Evolutionary conservation across 2,888 invertebrate species (phyloP).

Genomic region (Bugulina stolonifera): DNA sequence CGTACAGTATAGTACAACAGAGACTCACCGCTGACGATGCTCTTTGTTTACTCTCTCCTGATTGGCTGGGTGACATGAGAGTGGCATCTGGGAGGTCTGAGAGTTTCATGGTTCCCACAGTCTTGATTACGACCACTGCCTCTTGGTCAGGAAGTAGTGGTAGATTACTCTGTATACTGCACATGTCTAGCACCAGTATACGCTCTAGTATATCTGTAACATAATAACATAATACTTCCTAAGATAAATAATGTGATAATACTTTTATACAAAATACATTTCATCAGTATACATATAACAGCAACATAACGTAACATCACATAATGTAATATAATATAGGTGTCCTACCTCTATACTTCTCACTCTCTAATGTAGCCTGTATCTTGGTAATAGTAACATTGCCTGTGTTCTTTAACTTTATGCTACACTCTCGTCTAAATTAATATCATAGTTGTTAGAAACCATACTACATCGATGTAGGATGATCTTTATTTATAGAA

Average conservation of each 20-base stretch:
- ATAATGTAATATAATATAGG: too few relatives aligned
- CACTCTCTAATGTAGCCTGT: conserved; percentile 65
- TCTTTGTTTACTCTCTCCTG: neutral
- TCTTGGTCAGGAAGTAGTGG: neutral
- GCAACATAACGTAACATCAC: too few relatives aligned
- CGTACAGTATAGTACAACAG: too few relatives aligned
- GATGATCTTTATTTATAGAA: too few relatives aligned
- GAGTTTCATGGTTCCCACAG: neutral
- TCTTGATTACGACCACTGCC: neutral
- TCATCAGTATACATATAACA: too few relatives aligned
- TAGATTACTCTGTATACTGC: neutral
- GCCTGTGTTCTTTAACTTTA: conserved; percentile 75
- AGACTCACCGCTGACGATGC: conserved; percentile 3
- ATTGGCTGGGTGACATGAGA: neutral
- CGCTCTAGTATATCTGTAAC: conserved; percentile 8
- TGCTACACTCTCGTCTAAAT: conserved; percentile 67
- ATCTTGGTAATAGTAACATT: conserved; percentile 69
- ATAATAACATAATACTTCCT: too few relatives aligned
- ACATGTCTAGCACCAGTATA: neutral
- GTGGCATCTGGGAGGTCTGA: neutral
- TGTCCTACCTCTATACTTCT: neutral
- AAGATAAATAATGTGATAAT: too few relatives aligned
- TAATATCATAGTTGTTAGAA: too few relatives aligned
- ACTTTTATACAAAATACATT: too few relatives aligned
- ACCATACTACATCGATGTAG: too few relatives aligned